Evolutionary conservation across 2,888 invertebrate species (phyloP).

Genomic region (Dusona sp.): DNA sequence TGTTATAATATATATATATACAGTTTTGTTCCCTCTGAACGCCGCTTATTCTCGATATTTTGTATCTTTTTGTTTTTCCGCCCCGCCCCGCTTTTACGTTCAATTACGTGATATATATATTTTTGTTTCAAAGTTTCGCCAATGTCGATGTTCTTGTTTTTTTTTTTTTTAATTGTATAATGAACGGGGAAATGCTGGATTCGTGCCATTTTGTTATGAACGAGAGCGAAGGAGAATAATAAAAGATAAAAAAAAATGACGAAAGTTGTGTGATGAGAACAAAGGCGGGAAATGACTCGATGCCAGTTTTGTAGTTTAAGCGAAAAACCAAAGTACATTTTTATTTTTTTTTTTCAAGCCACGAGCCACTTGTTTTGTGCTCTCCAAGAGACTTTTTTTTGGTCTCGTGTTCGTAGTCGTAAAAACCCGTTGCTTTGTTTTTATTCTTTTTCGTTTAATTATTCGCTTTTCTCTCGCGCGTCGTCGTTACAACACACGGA

Average conservation of each 20-base stretch:
- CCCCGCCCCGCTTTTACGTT: conserved; percentile 19
- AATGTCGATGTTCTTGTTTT: conserved; percentile 41
- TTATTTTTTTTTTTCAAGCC: conserved; percentile 27
- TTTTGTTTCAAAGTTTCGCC: conserved; percentile 41
- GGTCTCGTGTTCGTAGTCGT: conserved; percentile 31
- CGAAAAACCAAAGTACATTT: conserved; percentile 67
- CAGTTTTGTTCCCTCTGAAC: conserved; percentile 47
- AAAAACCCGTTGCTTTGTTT: conserved; percentile 26
- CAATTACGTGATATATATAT: conserved; percentile 5
- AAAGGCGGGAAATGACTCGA: conserved; percentile 49
- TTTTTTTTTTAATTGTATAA: conserved; percentile 41
- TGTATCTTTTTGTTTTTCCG: conserved; percentile 36
- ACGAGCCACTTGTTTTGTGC: conserved; percentile 10
- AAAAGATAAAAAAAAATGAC: background rate
- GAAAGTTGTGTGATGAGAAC: background rate
- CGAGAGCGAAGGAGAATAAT: conserved; percentile 31
- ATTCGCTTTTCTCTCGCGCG: background rate
- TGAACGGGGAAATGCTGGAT: conserved; percentile 49
- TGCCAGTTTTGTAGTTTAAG: conserved; percentile 67
- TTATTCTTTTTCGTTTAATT: background rate
- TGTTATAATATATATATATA: conserved; percentile 10
- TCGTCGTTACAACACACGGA: conserved; percentile 27
- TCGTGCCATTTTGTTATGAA: conserved; percentile 65
- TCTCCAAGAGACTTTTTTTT: conserved; percentile 21
- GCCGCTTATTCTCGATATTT: conserved; percentile 40